Conservation (phyloP, 92 coral and sea anemone genomes). For the Heteractis magnifica region DNA sequence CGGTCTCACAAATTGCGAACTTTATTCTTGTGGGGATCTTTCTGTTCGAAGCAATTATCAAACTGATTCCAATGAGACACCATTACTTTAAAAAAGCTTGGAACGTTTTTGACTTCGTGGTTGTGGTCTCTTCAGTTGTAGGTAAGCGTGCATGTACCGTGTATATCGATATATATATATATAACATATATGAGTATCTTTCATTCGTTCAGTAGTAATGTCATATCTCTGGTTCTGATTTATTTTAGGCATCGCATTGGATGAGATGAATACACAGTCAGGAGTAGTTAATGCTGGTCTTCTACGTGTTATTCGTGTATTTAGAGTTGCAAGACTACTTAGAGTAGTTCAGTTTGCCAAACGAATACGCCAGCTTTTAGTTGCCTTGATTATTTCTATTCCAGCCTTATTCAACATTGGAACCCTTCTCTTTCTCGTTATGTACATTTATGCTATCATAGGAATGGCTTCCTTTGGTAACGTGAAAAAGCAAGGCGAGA, state of each 20-base stretch:
- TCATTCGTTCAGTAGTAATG: too few relatives aligned
- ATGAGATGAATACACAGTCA: conserved; percentile 48
- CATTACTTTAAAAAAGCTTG: conserved; percentile 86
- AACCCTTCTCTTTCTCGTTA: conserved; percentile 79
- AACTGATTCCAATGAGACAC: conserved; percentile 76
- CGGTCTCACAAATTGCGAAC: conserved; percentile 67
- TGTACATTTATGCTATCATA: conserved; percentile 87
- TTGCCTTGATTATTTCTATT: conserved; percentile 84
- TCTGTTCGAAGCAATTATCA: conserved; percentile 75
- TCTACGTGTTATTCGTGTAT: conserved; percentile 86
- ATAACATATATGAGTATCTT: too few relatives aligned
- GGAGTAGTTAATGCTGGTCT: conserved; percentile 78
- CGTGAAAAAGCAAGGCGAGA: conserved; percentile 73
- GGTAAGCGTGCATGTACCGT: conserved; percentile 46
- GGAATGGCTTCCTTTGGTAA: conserved; percentile 91
- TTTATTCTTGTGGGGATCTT: conserved; percentile 80
- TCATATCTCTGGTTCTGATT: neutral
- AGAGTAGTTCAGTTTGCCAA: conserved; percentile 87
- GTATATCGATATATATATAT: too few relatives aligned
- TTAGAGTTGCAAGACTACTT: conserved; percentile 84
- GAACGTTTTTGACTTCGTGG: conserved; percentile 86
- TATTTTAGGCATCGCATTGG: conserved; percentile 61
- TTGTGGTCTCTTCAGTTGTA: conserved; percentile 68
- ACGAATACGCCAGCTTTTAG: conserved; percentile 84
- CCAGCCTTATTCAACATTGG: conserved; percentile 92